phyloP scores from a whole-genome alignment of 2,888 invertebrate species.

The Agrilus biguttatus region DNA sequence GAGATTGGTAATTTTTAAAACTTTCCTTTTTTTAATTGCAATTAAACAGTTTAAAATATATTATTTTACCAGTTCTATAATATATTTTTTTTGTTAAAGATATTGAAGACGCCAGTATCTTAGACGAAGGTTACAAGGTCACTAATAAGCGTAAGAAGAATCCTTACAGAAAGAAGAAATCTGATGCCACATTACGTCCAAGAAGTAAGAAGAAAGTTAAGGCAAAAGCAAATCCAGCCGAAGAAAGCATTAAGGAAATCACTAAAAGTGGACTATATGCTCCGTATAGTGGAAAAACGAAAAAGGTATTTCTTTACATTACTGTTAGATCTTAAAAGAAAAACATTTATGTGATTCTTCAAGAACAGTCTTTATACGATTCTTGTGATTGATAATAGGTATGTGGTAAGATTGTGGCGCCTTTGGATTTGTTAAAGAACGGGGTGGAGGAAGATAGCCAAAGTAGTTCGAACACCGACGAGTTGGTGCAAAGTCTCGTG shows the following conservation, averaged over 20 bases:
- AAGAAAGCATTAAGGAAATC: conserved; percentile 7
- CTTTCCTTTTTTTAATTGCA: no score
- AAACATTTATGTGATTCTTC: no score
- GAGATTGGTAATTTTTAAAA: conserved; percentile 44
- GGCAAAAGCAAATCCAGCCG: conserved; percentile 1
- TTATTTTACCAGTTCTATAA: conserved; percentile 1
- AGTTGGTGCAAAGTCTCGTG: conserved; percentile 16
- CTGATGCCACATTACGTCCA: no score
- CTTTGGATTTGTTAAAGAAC: conserved; percentile 13
- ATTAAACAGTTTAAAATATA: not conserved
- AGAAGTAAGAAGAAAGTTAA: conserved; percentile 3
- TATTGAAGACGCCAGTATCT: conserved; percentile 36
- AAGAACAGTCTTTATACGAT: no score
- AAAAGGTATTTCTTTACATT: no score
- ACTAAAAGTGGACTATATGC: conserved; percentile 9
- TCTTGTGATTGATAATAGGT: conserved; percentile 8
- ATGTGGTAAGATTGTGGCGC: conserved; percentile 25
- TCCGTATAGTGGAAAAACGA: conserved; percentile 2
- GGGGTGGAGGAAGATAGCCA: conserved; percentile 5
- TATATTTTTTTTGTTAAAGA: conserved; percentile 22
- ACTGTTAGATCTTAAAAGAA: no score
- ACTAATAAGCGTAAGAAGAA: conserved; percentile 30
- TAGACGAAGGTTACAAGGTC: conserved; percentile 39
- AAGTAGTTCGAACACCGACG: conserved; percentile 13
- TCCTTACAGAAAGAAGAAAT: conserved; percentile 16